A percentile compares a stretch with the other conserved stretches of the same genome.
Conservation (phyloP, 2,113 vertebrate genomes). For the Notarius quadriscutis region DNA sequence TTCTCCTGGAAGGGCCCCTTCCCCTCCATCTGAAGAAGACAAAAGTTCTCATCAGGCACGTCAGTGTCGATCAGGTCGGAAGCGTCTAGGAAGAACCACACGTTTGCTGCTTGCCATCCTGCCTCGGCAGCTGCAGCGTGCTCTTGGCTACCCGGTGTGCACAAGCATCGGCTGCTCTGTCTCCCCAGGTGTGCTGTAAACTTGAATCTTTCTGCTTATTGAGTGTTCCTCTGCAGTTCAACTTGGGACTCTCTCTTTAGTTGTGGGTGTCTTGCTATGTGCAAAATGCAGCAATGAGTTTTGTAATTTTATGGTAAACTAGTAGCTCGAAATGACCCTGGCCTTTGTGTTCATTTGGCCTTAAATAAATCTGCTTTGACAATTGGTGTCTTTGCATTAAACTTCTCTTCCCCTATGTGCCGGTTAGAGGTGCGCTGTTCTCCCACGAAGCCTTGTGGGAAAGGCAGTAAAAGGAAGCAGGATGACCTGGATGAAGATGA, state of each 20-base stretch:
- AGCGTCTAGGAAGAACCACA: constrained; percentile 56
- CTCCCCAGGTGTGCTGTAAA: constrained; percentile 67
- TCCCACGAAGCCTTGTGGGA: constrained; percentile 67
- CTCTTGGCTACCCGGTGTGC: constrained; percentile 68
- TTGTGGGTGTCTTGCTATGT: background rate
- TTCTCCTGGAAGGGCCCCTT: constrained; percentile 2
- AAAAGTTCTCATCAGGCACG: constrained; percentile 50
- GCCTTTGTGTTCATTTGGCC: background rate
- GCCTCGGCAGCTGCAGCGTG: constrained; percentile 67
- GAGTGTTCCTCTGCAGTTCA: background rate
- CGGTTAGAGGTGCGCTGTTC: constrained; percentile 65
- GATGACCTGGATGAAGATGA: constrained; percentile 77
- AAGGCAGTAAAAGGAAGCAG: constrained; percentile 78
- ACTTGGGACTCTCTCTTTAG: background rate
- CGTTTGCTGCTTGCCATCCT: constrained; percentile 67
- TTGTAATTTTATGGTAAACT: background rate
- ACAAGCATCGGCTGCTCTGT: constrained; percentile 63
- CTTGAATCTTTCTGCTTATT: background rate
- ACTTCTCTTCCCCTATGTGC: no score
- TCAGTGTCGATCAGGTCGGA: constrained; percentile 59
- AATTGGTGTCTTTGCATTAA: background rate
- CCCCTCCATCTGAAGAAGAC: background rate
- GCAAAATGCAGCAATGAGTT: background rate
- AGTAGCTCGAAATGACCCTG: background rate
- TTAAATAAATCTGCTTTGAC: background rate